Evolutionary conservation across 1,140 invertebrate genomes (phyloP).

Genomic region (Meloidogyne exigua): DNA sequence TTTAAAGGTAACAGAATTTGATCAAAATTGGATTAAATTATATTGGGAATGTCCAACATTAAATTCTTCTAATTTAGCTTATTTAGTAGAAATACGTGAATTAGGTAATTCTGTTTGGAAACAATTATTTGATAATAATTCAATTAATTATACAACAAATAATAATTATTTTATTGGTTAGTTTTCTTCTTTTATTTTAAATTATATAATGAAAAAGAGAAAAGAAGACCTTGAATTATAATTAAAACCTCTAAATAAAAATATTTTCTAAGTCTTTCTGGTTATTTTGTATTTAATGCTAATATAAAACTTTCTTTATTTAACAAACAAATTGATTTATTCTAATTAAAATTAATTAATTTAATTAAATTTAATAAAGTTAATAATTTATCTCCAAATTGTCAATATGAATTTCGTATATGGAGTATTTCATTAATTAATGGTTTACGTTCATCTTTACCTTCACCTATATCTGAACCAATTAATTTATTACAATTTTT

Average conservation of each 20-base stretch:
- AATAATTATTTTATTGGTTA: constrained; percentile 15
- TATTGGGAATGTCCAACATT: constrained; percentile 48
- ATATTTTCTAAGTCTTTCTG: no score
- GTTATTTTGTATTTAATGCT: no score
- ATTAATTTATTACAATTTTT: not conserved
- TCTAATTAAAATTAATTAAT: not conserved
- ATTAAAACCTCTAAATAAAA: no score
- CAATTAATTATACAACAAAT: not conserved
- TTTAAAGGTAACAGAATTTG: constrained; percentile 41
- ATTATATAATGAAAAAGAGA: no score
- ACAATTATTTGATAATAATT: not conserved
- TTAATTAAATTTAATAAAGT: constrained; percentile 44
- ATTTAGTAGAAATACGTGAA: constrained; percentile 55
- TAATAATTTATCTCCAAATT: constrained; percentile 51
- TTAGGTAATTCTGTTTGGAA: not conserved
- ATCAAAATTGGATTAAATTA: constrained; percentile 51
- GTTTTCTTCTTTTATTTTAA: no score
- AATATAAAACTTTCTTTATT: no score
- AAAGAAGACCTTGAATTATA: not conserved
- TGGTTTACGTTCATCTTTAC: not conserved
- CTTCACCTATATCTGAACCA: constrained; percentile 22
- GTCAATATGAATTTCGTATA: constrained; percentile 61
- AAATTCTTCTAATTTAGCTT: constrained; percentile 30
- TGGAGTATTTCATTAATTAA: constrained; percentile 24
- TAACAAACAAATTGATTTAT: no score